Base-by-base conservation (phyloP, 2,888 invertebrate species). In the Cataglyphis livida region DNA sequence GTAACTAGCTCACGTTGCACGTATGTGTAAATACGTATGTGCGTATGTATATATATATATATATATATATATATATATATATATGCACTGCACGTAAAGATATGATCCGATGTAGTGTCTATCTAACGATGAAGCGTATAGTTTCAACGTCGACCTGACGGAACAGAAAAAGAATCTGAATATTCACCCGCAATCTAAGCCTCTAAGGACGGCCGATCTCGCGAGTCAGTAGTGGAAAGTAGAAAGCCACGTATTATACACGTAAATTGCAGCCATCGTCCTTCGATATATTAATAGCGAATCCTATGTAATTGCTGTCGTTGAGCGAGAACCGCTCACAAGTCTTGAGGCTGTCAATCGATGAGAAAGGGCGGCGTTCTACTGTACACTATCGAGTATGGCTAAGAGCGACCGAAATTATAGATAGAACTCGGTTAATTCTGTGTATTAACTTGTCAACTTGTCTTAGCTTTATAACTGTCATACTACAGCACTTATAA, bases 1-100 rank as follows among this genome's bases (percentile, higher is more conserved):
- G 91, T 91, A 90, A 90, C 91, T 88, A 87, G 91, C 91, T 87
- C 87, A 90, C 85, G 83, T 82, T 87, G 84, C 76, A 81, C 82
- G 75, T 82, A 78, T 73, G 79, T 73, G 79, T 68, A 79, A 84
- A 82, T 73, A 71, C 54, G 44, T 51, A 64, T 38, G 12, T 28
- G 10, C 51, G 12, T 28, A 10, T 21, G 21, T 73, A 2, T 64
- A 48, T 28, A 25, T 73, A 2, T 64, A 48, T 28, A 25, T 28
- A 10, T 21, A 21, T 73, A 2, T 64, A 48, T 28, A 28, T 28
- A 10, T 21, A 21, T 73, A 2, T 64, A 48, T 28, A 28, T 28
- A 32, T 64, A 38, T 59, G 44, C 84, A 61, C 70, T 32, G 66
- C 61, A 64, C 64, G 21, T 48, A 57, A 51, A 66, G 59, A 78